phyloP scores from a whole-genome alignment of 2,888 invertebrate genomes.

The Epirrita christyi region DNA sequence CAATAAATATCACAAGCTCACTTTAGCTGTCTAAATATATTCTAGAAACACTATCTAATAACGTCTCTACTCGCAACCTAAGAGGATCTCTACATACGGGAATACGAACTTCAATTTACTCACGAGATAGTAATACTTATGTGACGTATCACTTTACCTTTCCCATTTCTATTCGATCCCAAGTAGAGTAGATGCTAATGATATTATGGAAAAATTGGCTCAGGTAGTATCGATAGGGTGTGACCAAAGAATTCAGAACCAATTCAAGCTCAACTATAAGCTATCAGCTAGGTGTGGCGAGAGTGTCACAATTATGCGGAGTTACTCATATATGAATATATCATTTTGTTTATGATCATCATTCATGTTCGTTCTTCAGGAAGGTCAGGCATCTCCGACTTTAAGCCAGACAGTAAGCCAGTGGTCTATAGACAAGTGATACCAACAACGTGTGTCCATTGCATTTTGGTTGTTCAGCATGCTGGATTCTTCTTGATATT shows the following conservation, averaged over 20 bases:
- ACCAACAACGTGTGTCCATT: too few relatives aligned
- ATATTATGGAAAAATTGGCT: conserved; percentile 70
- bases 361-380: too few relatives aligned
- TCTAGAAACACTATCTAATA: conserved; percentile 6
- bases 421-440: too few relatives aligned
- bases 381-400: too few relatives aligned
- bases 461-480: too few relatives aligned
- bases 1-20: too few relatives aligned
- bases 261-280: background rate
- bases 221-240: conserved; percentile 68
- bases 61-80: conserved; percentile 8
- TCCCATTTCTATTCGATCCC: conserved; percentile 44
- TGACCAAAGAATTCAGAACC: conserved; percentile 35
- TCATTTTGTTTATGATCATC: too few relatives aligned
- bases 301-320: background rate
- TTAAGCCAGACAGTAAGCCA: too few relatives aligned
- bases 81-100: conserved; percentile 24
- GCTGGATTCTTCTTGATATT: too few relatives aligned
- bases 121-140: conserved; percentile 31
- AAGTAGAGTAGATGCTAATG: conserved; percentile 57
- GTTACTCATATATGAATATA: background rate
- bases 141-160: conserved; percentile 48
- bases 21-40: background rate
- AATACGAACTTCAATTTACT: conserved; percentile 38
- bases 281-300: background rate